Evolutionary conservation across 2,888 invertebrate species (phyloP).

Genomic region (Watsonalla cultraria): DNA sequence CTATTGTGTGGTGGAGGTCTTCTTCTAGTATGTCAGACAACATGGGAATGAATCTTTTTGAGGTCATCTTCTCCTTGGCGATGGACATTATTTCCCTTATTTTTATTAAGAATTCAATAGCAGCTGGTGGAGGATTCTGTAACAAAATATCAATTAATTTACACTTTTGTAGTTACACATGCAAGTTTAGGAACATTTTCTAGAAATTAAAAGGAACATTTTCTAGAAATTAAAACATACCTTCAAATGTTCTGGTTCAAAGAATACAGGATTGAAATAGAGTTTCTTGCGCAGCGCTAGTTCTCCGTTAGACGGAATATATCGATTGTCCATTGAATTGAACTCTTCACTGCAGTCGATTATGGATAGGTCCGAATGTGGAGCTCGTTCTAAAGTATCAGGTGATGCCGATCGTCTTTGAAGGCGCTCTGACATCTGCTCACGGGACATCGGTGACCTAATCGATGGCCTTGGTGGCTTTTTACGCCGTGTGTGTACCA

Average conservation of each 20-base stretch:
- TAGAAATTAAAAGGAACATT: background rate
- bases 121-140: constrained; percentile 93
- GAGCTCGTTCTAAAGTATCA: constrained; percentile 64
- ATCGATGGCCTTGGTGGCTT: constrained; percentile 53
- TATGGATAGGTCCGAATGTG: constrained; percentile 70
- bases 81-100: constrained; percentile 93
- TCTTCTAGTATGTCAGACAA: constrained; percentile 90
- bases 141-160: constrained; percentile 27
- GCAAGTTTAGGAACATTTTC: background rate
- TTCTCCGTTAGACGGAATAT: constrained; percentile 55
- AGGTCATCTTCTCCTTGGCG: constrained; percentile 91
- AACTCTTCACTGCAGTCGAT: constrained; percentile 61
- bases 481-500: constrained; percentile 64
- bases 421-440: constrained; percentile 47
- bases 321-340: constrained; percentile 30
- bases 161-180: no score
- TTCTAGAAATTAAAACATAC: constrained; percentile 60
- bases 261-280: constrained; percentile 94
- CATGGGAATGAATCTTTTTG: constrained; percentile 88
- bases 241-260: constrained; percentile 90
- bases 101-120: constrained; percentile 91
- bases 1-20: constrained; percentile 71
- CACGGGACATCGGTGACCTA: constrained; percentile 44
- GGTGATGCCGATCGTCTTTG: constrained; percentile 64
- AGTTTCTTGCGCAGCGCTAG: constrained; percentile 83